A percentile compares a stretch with the other conserved stretches of the same genome.
These are phyloP conservation scores for Aspidapion aeneum DNA, from an alignment of 2,888 invertebrate species.

Conservation along the genomic window DNA sequence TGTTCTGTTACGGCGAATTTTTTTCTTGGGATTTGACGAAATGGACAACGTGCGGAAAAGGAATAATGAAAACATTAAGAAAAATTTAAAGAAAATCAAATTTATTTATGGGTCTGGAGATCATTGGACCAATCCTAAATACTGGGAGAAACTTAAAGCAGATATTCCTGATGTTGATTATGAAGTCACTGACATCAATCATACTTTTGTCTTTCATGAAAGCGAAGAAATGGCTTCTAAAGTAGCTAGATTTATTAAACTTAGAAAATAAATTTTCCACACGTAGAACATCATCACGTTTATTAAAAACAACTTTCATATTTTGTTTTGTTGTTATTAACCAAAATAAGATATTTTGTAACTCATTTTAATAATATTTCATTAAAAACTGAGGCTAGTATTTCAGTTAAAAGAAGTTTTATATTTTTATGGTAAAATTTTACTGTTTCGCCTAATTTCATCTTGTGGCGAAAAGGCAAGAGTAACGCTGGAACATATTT, in stretches of 20 bases:
- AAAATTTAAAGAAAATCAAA: constrained; percentile 61
- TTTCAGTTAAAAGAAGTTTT: too few relatives aligned
- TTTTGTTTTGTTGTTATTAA: too few relatives aligned
- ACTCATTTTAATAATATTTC: too few relatives aligned
- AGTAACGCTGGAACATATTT: too few relatives aligned
- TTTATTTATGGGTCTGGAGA: constrained; percentile 79
- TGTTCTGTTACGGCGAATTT: constrained; percentile 58
- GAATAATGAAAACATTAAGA: constrained; percentile 58
- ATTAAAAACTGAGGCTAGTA: too few relatives aligned
- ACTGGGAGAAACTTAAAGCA: constrained; percentile 62
- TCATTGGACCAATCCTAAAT: constrained; percentile 77
- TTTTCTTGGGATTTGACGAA: constrained; percentile 74
- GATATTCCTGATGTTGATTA: constrained; percentile 60
- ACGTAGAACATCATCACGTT: too few relatives aligned
- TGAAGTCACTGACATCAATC: constrained; percentile 56
- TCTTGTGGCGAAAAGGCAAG: too few relatives aligned
- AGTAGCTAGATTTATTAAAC: constrained; percentile 34
- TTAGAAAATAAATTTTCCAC: too few relatives aligned
- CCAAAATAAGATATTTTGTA: too few relatives aligned
- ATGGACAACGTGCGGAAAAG: constrained; percentile 69
- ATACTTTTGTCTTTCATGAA: constrained; percentile 76
- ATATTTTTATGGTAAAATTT: too few relatives aligned
- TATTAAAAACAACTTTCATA: too few relatives aligned
- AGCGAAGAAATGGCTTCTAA: constrained; percentile 54
- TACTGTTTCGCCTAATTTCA: too few relatives aligned